These are phyloP conservation scores for Chloroclystis v-ata DNA, from an alignment of 2,888 invertebrate genomes.

Conservation along the genomic window DNA sequence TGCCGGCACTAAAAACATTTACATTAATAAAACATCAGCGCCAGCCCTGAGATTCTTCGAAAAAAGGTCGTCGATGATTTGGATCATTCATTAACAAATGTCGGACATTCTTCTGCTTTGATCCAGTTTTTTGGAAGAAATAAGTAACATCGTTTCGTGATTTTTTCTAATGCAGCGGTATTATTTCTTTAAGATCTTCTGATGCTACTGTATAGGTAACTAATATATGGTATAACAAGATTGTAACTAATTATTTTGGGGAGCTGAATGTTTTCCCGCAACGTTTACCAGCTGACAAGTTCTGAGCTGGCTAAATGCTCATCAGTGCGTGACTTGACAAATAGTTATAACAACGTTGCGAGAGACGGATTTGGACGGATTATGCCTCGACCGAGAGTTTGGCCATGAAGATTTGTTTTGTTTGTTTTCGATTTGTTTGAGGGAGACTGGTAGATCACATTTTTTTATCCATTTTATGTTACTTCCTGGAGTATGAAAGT, in stretches of 20 bases:
- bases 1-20: not conserved
- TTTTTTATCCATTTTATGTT: constrained; percentile 9
- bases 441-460: constrained; percentile 3
- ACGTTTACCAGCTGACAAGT: constrained; percentile 12
- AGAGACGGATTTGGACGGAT: constrained; percentile 47
- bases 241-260: too few species aligned
- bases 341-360: constrained; percentile 43
- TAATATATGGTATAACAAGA: too few species aligned
- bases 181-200: too few species aligned
- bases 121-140: too few species aligned
- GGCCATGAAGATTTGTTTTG: constrained; percentile 54
- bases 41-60: not conserved
- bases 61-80: not conserved
- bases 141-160: too few species aligned
- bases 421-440: constrained; percentile 21
- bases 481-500: constrained; percentile 6
- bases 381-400: constrained; percentile 31
- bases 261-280: not conserved
- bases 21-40: too few species aligned
- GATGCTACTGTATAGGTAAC: too few species aligned
- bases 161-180: too few species aligned
- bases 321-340: constrained; percentile 59
- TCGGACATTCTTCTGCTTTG: not conserved
- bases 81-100: not conserved
- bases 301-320: constrained; percentile 28